Base-by-base conservation (phyloP, 2,888 invertebrate species). In the Cantharis lateralis region DNA sequence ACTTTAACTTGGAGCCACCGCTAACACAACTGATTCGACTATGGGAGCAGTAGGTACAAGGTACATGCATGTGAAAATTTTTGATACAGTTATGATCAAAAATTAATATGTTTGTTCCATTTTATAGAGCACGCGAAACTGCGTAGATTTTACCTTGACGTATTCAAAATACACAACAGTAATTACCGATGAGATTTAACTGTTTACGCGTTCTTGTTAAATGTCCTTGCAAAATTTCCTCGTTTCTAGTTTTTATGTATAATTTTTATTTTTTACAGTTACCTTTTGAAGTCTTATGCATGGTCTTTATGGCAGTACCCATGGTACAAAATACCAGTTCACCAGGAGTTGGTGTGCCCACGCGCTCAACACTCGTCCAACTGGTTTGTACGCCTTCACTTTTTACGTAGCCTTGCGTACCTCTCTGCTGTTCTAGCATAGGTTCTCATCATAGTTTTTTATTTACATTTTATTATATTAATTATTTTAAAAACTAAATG, bases 331-430 rank as follows among this genome's bases (percentile, higher is more conserved):
- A 79, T 80, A 78, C 75, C 78, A 75, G 78, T 76, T 79, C 84
- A 85, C 87, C 86, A 86, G 86, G 85, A 87, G 87, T 85, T 81
- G 82, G 76, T 82, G 87, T 84, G 83, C 88, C 88, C 87, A 88
- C 87, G 87, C 88, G 86, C 84, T 86, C 86, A 86, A 87, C 88
- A 88, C 88, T 87, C 85, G 88, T 88, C 86, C 87, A 87, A 88
- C 88, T 88, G 88, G 88, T 88, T 88, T 88, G 84, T 86, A 88
- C 88, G 88, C 88, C 88, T 88, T 88, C 88, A 87, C 87, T 87
- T 88, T 88, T 88, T 88, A 87, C 85, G 75, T 81, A 81, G 78
- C 76, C 78, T 76, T 76, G 75, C 71, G 74, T 78, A 76, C 78
- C 75, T 81, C 78, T 75, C 80, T 74, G 69, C 72, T 77, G 73